phyloP scores from a whole-genome alignment of 2,888 invertebrate species.

The Marasmarcha lunaedactyla region DNA sequence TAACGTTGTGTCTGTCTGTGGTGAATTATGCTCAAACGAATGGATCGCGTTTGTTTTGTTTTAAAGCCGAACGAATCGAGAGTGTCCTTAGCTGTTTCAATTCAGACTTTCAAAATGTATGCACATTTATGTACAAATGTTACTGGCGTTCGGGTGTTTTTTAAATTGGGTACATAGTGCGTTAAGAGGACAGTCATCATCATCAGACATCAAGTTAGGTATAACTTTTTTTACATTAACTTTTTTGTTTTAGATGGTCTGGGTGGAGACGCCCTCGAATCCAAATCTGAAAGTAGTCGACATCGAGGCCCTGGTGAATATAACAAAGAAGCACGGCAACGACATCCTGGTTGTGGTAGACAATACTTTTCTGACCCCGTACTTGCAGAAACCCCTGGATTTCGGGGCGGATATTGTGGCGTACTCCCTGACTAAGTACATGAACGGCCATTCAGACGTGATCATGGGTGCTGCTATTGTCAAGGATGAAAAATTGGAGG shows the following conservation, averaged over 20 bases:
- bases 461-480: conserved; percentile 93
- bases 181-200: no score
- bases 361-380: conserved; percentile 92
- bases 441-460: conserved; percentile 97
- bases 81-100: no score
- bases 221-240: not conserved
- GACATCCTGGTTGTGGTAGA: conserved; percentile 87
- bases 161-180: no score
- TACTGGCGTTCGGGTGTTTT: no score
- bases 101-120: no score
- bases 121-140: no score
- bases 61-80: no score
- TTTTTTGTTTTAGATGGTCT: conserved; percentile 75
- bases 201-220: no score
- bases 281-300: conserved; percentile 92
- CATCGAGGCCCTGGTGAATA: conserved; percentile 76
- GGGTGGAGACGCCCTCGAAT: conserved; percentile 98
- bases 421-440: conserved; percentile 95
- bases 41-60: no score
- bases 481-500: conserved; percentile 76
- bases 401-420: conserved; percentile 90
- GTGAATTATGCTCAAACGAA: no score
- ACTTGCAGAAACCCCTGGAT: conserved; percentile 88
- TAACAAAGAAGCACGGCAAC: conserved; percentile 62
- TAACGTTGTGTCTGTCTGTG: no score